A percentile compares a stretch with the other conserved stretches of the same genome.
Conservation (phyloP, 2,888 invertebrate genomes). For the Cephonodes hylas region DNA sequence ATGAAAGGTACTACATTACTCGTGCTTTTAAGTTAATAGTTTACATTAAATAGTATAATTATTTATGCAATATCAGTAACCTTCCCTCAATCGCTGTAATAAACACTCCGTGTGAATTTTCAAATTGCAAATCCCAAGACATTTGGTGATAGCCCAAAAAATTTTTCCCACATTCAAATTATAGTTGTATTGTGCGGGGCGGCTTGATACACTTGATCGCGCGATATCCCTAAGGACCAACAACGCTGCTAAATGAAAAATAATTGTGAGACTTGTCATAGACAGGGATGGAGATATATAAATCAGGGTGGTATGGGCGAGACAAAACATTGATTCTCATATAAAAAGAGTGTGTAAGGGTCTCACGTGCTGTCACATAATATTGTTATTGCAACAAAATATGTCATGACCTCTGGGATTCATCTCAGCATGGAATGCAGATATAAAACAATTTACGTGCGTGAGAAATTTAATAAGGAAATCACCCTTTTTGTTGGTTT, state of each 20-base stretch:
- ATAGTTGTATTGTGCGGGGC: slow-evolving; percentile 55
- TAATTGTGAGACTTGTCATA: slow-evolving; percentile 54
- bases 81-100: slow-evolving; percentile 15
- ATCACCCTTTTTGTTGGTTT: neutral
- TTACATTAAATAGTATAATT: neutral
- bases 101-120: slow-evolving; percentile 47
- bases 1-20: too few relatives aligned
- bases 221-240: slow-evolving; percentile 58
- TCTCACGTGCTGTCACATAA: slow-evolving; percentile 7
- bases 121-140: slow-evolving; percentile 59
- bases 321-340: neutral
- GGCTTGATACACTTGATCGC: slow-evolving; percentile 61
- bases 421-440: slow-evolving; percentile 40
- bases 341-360: neutral
- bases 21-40: neutral
- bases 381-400: slow-evolving; percentile 6
- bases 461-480: neutral
- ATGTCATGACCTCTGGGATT: slow-evolving; percentile 44
- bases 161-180: slow-evolving; percentile 71
- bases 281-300: neutral
- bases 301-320: neutral
- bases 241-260: slow-evolving; percentile 77
- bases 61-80: neutral
- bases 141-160: slow-evolving; percentile 40
- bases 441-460: slow-evolving; percentile 33